phyloP scores from a whole-genome alignment of 2,888 invertebrate genomes.

The Dyspetes luteomarginatus region DNA sequence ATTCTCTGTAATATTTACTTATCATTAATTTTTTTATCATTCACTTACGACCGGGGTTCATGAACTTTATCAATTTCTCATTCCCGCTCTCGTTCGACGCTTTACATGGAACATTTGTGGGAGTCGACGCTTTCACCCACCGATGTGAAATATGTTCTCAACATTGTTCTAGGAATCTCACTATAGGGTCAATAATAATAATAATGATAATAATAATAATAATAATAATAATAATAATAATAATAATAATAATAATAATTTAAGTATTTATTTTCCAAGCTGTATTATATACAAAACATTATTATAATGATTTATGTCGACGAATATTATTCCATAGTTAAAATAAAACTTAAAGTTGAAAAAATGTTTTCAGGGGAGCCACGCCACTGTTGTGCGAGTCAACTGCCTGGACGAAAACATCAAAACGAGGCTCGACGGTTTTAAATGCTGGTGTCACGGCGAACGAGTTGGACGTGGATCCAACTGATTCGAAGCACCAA shows the following conservation, averaged over 20 bases:
- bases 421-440: constrained; percentile 62
- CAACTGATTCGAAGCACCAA: constrained; percentile 62
- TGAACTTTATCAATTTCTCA: constrained; percentile 69
- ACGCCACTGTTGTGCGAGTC: constrained; percentile 77
- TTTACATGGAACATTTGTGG: not conserved
- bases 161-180: no score
- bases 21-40: constrained; percentile 44
- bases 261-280: no score
- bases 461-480: constrained; percentile 41
- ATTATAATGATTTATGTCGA: constrained; percentile 8
- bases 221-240: no score
- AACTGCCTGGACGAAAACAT: constrained; percentile 73
- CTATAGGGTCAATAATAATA: no score
- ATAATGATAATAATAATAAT: no score
- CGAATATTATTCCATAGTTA: no score
- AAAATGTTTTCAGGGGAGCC: constrained; percentile 67
- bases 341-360: no score
- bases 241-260: no score
- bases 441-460: constrained; percentile 6
- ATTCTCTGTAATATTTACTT: constrained; percentile 34
- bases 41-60: constrained; percentile 66
- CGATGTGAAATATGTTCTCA: no score
- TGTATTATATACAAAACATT: no score
- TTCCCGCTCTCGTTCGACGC: constrained; percentile 16
- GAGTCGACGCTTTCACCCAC: constrained; percentile 14